A percentile compares a stretch with the other conserved stretches of the same genome.
These are phyloP conservation scores for Hydrolagus affinis DNA, from an alignment of 2,113 vertebrate species.

Conservation along the genomic window DNA sequence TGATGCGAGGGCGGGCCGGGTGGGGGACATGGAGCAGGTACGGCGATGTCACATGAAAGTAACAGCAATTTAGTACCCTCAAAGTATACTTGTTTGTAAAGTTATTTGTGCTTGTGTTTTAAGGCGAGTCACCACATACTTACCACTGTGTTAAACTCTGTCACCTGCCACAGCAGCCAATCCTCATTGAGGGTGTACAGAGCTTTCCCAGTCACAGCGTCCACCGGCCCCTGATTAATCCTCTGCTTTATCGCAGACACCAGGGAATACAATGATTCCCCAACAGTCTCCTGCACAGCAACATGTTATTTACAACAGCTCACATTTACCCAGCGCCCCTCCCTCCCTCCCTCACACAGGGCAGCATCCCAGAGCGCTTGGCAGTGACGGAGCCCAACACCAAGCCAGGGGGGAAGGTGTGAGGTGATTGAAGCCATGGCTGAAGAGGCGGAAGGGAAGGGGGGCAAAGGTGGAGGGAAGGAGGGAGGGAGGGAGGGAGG, in stretches of 20 bases:
- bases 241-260: constrained; percentile 82
- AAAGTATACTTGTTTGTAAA: too few relatives aligned
- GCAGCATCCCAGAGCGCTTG: neutral
- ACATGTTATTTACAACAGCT: neutral
- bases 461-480: too few relatives aligned
- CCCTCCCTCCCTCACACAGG: neutral
- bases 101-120: too few relatives aligned
- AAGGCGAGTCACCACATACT: constrained; percentile 18
- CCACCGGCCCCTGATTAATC: constrained; percentile 83
- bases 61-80: too few relatives aligned
- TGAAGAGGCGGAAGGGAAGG: too few relatives aligned
- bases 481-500: too few relatives aligned
- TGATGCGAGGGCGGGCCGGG: too few relatives aligned
- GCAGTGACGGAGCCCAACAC: neutral
- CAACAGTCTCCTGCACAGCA: constrained; percentile 72
- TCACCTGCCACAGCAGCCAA: constrained; percentile 90
- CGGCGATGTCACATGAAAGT: too few relatives aligned
- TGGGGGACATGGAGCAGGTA: too few relatives aligned
- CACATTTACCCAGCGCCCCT: too few relatives aligned
- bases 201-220: constrained; percentile 82
- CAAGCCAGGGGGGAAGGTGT: too few relatives aligned
- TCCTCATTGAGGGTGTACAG: constrained; percentile 90
- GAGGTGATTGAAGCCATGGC: too few relatives aligned
- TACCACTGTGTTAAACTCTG: constrained; percentile 79
- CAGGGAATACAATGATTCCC: constrained; percentile 79